Base-by-base conservation (phyloP, 2,113 vertebrate genomes). In the Zootoca vivipara region DNA sequence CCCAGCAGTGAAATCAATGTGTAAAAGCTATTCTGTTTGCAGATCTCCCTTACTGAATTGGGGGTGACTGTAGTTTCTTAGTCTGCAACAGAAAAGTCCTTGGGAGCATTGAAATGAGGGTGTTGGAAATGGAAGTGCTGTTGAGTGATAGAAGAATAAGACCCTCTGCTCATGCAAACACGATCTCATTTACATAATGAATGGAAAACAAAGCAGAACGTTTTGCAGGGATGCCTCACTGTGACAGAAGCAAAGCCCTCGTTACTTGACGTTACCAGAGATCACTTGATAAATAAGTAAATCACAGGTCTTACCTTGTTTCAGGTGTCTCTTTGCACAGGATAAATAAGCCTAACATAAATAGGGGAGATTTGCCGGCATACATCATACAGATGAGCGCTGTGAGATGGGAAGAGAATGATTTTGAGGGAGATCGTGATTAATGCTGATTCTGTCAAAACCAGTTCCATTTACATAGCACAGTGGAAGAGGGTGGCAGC, bases 201-300 rank as follows among this genome's bases (percentile, higher is more conserved):
- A 92, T 73, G 85, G 35, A 75, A 90, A 92, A 89, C 74, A 1
- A 90, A 86, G 10, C 38, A 69, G 28, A 82, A 85, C 1, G 42
- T 89, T 89, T 89, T 85, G 4, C 91, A 93, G 81, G 70, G 70
- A 95, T 77, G 93, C 62, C 89, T 92, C 77, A 82, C 9, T 22
- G 15, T 35, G n/a, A n/a, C 38, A 73, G 75, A 62, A 69, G 35
- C 35, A 82, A 93, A 87, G 1, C 46, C 62, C 28, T 88, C 0
- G 1, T 20, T 85, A 65, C 82, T n/a, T 84, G 38, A 38, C 35
- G 4, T 89, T 91, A 83, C 30, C 30, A 86, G 38, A 67, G 5
- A 93, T 22, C 82, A 26, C 35, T 12, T 85, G 15, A 92, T 42
- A 92, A 70, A 92, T 90, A 38, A 90, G 1, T 10, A 85, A 42